These are phyloP conservation scores for Anarsia innoxiella DNA, from an alignment of 2,888 invertebrate genomes.

Conservation along the genomic window DNA sequence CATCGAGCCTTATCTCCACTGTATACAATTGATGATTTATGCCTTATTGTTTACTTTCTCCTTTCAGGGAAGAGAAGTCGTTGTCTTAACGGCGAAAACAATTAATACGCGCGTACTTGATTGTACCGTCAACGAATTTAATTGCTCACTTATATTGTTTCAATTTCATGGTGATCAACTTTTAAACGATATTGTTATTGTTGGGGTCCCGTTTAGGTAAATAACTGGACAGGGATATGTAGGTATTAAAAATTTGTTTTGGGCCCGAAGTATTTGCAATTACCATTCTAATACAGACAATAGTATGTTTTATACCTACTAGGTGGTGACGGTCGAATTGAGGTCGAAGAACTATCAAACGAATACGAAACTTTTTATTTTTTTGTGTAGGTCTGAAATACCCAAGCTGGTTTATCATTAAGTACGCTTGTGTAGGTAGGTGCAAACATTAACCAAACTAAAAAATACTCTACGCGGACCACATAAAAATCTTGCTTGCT, in stretches of 20 bases:
- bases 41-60: slow-evolving; percentile 49
- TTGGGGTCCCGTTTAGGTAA: not conserved
- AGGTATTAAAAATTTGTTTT: slow-evolving; percentile 1
- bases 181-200: slow-evolving; percentile 4
- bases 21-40: slow-evolving; percentile 62
- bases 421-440: slow-evolving; percentile 34
- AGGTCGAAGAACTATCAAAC: not conserved
- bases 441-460: slow-evolving; percentile 39
- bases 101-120: slow-evolving; percentile 20
- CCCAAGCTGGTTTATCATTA: slow-evolving; percentile 26
- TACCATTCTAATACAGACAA: not conserved
- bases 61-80: slow-evolving; percentile 47
- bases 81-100: slow-evolving; percentile 38
- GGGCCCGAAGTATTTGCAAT: not conserved
- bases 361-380: not conserved
- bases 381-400: not conserved
- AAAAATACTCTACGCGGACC: slow-evolving; percentile 26
- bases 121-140: not conserved
- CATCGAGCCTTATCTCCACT: slow-evolving; percentile 57
- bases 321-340: not conserved
- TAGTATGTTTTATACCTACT: not conserved
- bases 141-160: slow-evolving; percentile 7
- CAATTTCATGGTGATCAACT: slow-evolving; percentile 5
- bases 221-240: not conserved
- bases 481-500: not conserved